Conservation (phyloP, 2,113 vertebrate genomes). For the Vidua chalybeata region DNA sequence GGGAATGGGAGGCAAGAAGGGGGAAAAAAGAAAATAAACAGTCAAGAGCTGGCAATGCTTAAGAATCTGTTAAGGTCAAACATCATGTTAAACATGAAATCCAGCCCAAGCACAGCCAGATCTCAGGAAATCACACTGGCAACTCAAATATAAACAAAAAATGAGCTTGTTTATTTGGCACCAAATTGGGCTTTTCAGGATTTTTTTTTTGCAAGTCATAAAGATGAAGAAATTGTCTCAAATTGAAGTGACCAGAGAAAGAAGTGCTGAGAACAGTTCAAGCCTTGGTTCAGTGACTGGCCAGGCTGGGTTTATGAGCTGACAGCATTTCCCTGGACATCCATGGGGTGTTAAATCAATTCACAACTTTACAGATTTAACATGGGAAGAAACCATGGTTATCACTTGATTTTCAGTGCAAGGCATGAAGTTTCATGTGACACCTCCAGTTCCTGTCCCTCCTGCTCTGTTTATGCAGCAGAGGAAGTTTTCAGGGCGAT, state of each 20-base stretch:
- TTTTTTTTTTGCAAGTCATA: background rate
- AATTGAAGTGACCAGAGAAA: background rate
- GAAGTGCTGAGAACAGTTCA: background rate
- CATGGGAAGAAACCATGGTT: background rate
- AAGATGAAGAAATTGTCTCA: background rate
- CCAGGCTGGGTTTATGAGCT: background rate
- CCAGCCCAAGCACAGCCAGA: background rate
- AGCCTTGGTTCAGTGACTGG: background rate
- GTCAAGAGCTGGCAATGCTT: background rate
- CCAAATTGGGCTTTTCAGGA: background rate
- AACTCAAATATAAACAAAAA: background rate
- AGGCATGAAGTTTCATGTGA: background rate
- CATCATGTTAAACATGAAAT: background rate
- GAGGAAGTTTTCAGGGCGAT: background rate
- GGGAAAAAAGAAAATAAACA: background rate
- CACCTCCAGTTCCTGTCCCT: background rate
- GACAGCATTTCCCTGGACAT: background rate
- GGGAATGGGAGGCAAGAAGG: background rate
- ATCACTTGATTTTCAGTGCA: background rate
- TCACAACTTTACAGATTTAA: background rate
- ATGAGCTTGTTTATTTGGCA: background rate
- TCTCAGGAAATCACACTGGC: background rate
- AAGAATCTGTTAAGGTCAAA: background rate
- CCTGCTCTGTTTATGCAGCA: background rate
- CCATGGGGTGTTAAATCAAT: background rate